These are phyloP conservation scores for Scyliorhinus canicula DNA, from an alignment of 2,797 vertebrate genomes.

Conservation along the genomic window DNA sequence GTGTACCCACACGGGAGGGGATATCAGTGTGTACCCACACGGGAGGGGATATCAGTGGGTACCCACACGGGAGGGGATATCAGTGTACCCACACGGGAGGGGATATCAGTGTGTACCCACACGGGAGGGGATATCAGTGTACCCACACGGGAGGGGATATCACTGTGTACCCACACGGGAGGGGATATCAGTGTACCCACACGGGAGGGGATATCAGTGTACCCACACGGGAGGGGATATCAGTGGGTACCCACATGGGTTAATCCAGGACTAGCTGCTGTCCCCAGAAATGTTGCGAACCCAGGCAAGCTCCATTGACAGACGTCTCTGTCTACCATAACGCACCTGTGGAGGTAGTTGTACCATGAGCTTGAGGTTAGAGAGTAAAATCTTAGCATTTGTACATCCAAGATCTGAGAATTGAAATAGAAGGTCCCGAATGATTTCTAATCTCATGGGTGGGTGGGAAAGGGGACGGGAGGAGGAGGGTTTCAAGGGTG, in stretches of 20 bases:
- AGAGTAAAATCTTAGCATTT: not conserved
- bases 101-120: not conserved
- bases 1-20: too few relatives aligned
- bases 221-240: not conserved
- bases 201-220: not conserved
- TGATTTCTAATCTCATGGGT: not conserved
- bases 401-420: not conserved
- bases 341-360: not conserved
- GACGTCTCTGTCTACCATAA: not conserved
- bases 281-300: not conserved
- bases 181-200: too few relatives aligned
- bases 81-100: too few relatives aligned
- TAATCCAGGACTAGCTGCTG: not conserved
- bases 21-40: not conserved
- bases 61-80: too few relatives aligned
- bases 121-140: too few relatives aligned
- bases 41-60: not conserved
- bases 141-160: too few relatives aligned
- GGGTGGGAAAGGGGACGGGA: not conserved
- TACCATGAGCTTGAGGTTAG: too few relatives aligned
- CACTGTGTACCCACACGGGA: not conserved
- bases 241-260: not conserved
- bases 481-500: not conserved
- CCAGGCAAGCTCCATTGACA: not conserved
- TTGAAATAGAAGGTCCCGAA: not conserved